Conservation (phyloP, 2,888 invertebrate species). For the Lamellibrachia satsuma region DNA sequence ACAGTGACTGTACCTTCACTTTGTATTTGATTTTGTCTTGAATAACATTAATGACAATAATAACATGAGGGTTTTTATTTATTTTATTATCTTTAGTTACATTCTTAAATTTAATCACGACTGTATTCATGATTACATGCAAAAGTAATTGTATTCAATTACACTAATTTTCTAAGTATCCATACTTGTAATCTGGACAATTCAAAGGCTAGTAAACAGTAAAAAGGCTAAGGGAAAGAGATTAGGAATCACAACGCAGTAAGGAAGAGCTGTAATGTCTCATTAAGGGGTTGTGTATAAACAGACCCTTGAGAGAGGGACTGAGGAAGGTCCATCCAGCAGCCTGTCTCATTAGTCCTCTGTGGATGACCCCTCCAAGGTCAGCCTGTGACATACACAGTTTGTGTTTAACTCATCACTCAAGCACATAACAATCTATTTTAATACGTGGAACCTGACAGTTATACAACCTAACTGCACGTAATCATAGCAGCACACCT, state of each 20-base stretch:
- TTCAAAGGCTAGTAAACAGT: not conserved
- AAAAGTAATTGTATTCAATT: too few relatives aligned
- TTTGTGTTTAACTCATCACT: constrained; percentile 1
- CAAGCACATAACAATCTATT: not conserved
- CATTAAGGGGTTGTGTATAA: not conserved
- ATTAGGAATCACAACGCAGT: not conserved
- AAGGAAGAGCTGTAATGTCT: not conserved
- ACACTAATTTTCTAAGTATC: too few relatives aligned
- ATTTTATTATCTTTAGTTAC: too few relatives aligned
- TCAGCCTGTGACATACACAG: not conserved
- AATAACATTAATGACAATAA: too few relatives aligned
- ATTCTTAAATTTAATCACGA: too few relatives aligned
- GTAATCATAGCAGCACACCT: not conserved
- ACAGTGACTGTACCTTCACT: too few relatives aligned
- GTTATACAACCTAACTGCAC: not conserved
- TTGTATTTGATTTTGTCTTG: too few relatives aligned
- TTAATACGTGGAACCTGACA: not conserved
- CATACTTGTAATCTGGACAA: too few relatives aligned
- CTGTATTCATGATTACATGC: too few relatives aligned
- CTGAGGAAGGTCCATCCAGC: not conserved
- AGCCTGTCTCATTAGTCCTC: not conserved
- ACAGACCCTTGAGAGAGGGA: not conserved
- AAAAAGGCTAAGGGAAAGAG: not conserved
- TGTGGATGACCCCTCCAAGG: not conserved
- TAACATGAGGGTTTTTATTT: too few relatives aligned